Base-by-base conservation (phyloP, 2,888 invertebrate species). In the Drosophila recens region DNA sequence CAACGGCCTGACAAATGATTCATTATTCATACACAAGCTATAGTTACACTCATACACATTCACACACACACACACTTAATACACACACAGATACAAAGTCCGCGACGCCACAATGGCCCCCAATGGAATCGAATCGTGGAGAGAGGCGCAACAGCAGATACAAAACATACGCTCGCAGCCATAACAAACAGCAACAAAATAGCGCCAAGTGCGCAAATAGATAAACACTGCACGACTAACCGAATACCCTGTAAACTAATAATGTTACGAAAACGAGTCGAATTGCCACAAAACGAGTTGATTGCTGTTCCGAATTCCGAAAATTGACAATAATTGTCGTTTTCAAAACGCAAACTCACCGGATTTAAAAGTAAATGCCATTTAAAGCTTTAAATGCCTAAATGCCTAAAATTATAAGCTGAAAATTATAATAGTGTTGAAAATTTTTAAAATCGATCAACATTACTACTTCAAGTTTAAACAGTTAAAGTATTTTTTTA, bases 1-100 rank as follows among this genome's bases (percentile, higher is more conserved):
- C 58, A 79, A 82, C 67, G 70, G 69, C 53, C 80, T 69, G 79
- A 75, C 90, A 87, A 90, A 90, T 87, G 88, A 87, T 87, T 89
- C 85, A 90, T 87, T 87, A 90, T 87, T 89, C 87, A 87, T 87
- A 86, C 49, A 69, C 58, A 70, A 52, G 57, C 57, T 58, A 66
- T 34, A 38, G 54, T 51, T 40, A 51, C 48, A 58, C 46, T 38
- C 49, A 36, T 48, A 64, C 45, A 65, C 46, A 64, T 58, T 38
- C 53, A 38, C 27, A 34, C 6, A 46, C 13, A 54, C 33, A 53
- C 23, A 27, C 17, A 49, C 23, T 17, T 17, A 4, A 46, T 10
- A 54, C 17, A 46, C 20, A 49, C 36, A 38, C 15, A 27, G 4
- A 17, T 34, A 42, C 17, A 40, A 8, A 30, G 27, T 30, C 9